Evolutionary conservation across 2,888 invertebrate species (phyloP), one percentile per base, ranked within the genome.

Genomic region (Abrostola tripartita): DNA sequence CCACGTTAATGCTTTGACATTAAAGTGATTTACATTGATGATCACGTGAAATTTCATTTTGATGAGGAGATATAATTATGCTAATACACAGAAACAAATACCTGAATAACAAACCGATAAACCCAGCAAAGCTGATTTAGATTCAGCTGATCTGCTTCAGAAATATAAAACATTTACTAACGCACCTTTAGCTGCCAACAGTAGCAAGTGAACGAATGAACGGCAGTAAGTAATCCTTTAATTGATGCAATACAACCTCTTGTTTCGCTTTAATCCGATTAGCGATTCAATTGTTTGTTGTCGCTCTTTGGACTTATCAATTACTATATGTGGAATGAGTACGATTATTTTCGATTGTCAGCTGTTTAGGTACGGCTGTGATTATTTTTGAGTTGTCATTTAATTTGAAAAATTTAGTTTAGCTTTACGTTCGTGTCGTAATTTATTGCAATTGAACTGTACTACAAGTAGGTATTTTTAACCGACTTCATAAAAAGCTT

Each of bases 181-280:
- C 61, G 63, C 14, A 47, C 14, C 14, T 59, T 52, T 52, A 10
- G 51, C 40, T 52, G 51, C 51, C 60, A 76, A 62, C 62, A 65
- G 74, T 65, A 71, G 71, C 62, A 65, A 68, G 76, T 69, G 49
- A 75, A 66, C 68, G 60, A 71, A 78, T 70, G 50, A 76, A 66
- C 68, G 59, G 76, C 74, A 70, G 72, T 56, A 71, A 78, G 69
- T 86, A 85, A 87, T 83, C 86, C 82, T 77, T 84, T 86, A 86
- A 86, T 86, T 86, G 86, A 86, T 82, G 85, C 85, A 80, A 74
- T 61, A 74, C 77, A 71, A 73, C 64, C 78, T 78, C 73, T 75
- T 79, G 68, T 74, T 71, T 52, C 61, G 68, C 67, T 71, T 55
- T 64, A 70, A 65, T 75, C 76, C 78, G 74, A 76, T 76, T 63